Evolutionary conservation across 2,113 vertebrate genomes (phyloP), one percentile per base, ranked within the genome.

Genomic region (Elanus axillaris): DNA sequence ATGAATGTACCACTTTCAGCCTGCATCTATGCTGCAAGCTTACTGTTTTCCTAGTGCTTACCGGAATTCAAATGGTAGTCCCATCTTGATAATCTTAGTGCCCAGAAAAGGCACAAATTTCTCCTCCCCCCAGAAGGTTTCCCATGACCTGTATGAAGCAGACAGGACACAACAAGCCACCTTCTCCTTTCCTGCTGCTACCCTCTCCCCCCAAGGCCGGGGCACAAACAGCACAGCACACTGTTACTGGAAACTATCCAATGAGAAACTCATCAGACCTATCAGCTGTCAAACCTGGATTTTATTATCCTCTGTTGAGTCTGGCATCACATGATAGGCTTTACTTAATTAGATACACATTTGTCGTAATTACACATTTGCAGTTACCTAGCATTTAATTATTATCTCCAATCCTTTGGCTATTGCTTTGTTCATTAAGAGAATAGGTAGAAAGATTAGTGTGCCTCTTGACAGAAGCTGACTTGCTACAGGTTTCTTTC

Each of bases 211-310:
- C 5, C 13, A 29, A 13, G 5, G 10, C 25, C 48, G 2, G 36
- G 32, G 85, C 69, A 34, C 7, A 31, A 48, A 6, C 34, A 22
- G 6, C 7, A 45, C 8, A 52, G 8, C 7, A 23, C 9, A 10
- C 2, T 6, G 1, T 15, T 15, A 53, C 7, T 5, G 38, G 13
- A 60, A 15, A 47, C 4, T 40, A 64, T 68, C 52, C 0, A 0
- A 18, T n/a, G 15, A 76, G 43, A 80, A 94, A 68, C 19, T 79
- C 48, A 18, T 3, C n/a, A 71, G 4, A 38, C 0, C 21, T 47
- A 52, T 71, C 20, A 73, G 11, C 17, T 50, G 11, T 85, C 62
- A 88, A 60, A 82, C 10, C 32, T 19, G 10, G 13, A 40, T 72
- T 84, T 94, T 75, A 55, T 38, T 78, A 25, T 27, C 22, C 10